These are phyloP conservation scores for Metopolophium dirhodum DNA, from an alignment of 1,140 invertebrate species.

Conservation along the genomic window DNA sequence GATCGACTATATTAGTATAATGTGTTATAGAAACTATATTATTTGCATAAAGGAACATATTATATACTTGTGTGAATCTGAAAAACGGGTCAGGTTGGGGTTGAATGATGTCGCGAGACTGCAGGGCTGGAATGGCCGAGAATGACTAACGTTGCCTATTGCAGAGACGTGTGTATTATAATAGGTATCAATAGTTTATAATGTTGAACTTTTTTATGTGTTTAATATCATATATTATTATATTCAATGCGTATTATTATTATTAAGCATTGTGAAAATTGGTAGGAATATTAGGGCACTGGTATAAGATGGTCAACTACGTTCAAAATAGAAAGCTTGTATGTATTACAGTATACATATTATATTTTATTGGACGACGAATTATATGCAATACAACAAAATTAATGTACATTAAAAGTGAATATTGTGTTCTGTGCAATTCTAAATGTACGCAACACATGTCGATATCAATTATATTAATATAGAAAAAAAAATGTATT, in stretches of 20 bases:
- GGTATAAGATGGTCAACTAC: not conserved
- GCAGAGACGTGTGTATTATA: too few relatives aligned
- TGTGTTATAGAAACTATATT: not conserved
- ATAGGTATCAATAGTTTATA: too few relatives aligned
- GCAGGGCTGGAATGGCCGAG: too few relatives aligned
- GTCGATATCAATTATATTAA: not conserved
- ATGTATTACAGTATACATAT: not conserved
- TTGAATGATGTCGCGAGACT: not conserved
- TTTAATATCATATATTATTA: too few relatives aligned
- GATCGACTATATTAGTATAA: not conserved
- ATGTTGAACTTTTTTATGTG: too few relatives aligned
- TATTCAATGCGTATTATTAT: too few relatives aligned
- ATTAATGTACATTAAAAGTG: not conserved
- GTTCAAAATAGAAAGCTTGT: too few relatives aligned
- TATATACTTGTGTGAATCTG: not conserved
- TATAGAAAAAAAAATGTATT: not conserved
- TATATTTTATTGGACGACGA: not conserved
- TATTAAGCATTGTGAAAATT: too few relatives aligned
- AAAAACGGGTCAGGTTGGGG: not conserved
- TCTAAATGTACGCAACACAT: too few relatives aligned
- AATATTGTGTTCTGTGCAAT: not conserved
- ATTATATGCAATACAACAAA: not conserved
- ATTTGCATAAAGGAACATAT: not conserved
- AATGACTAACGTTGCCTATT: too few relatives aligned
- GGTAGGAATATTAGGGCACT: too few relatives aligned